Evolutionary conservation across 2,888 invertebrate genomes (phyloP).

Genomic region (Eristalis pertinax): DNA sequence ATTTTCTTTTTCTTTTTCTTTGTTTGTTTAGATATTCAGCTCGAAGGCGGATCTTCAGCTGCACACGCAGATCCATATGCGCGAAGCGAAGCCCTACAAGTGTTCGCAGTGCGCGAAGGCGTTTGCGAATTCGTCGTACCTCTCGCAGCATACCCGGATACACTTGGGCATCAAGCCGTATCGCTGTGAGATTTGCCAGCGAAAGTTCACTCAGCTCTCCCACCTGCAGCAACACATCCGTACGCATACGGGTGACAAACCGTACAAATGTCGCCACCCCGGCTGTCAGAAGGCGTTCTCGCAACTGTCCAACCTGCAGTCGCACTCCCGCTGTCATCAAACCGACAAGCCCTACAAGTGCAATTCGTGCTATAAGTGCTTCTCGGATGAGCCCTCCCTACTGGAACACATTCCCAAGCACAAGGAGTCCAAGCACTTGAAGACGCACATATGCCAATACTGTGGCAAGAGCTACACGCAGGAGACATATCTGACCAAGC

Average conservation of each 20-base stretch:
- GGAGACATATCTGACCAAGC: conserved; percentile 99
- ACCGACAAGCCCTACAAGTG: conserved; percentile 99
- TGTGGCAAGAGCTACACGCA: conserved; percentile 99
- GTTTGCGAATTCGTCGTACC: conserved; percentile 99
- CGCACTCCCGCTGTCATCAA: conserved; percentile 99
- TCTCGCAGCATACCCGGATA: conserved; percentile 99
- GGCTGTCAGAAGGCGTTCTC: conserved; percentile 99
- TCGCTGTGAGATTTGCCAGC: conserved; percentile 98
- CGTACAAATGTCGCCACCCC: conserved; percentile 98
- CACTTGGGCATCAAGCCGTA: conserved; percentile 99
- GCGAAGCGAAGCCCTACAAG: conserved; percentile 99
- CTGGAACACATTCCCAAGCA: conserved; percentile 99
- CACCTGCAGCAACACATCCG: conserved; percentile 99
- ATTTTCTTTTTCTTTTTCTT: conserved; percentile 80
- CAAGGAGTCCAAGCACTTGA: conserved; percentile 99
- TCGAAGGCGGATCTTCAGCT: conserved; percentile 98
- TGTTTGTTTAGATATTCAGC: conserved; percentile 93
- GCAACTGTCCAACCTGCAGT: conserved; percentile 99
- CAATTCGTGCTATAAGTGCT: conserved; percentile 99
- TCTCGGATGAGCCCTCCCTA: conserved; percentile 97
- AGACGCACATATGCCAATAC: conserved; percentile 99
- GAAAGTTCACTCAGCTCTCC: conserved; percentile 99
- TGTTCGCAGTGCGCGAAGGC: conserved; percentile 99
- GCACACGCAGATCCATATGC: conserved; percentile 98
- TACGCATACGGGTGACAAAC: conserved; percentile 99